Percentiles rank a stretch among this genome's conserved stretches.
phyloP scores from a whole-genome alignment of 2,113 vertebrate genomes.

The Anser cygnoides region DNA sequence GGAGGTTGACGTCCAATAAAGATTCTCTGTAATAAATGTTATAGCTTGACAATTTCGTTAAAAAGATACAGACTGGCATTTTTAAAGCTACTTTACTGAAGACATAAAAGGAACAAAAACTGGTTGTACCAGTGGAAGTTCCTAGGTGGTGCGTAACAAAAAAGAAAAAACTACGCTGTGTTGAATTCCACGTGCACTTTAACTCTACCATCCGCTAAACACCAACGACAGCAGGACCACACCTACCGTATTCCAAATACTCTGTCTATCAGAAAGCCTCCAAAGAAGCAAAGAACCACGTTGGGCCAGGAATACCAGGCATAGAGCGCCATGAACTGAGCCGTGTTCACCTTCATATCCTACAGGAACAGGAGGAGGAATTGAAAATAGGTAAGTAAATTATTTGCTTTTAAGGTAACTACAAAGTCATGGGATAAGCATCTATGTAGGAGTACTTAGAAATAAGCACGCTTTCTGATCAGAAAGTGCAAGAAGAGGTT shows the following conservation, averaged over 20 bases:
- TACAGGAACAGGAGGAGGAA: neutral
- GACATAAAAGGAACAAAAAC: neutral
- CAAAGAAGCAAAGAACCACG: conserved; percentile 94
- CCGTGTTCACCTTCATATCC: conserved; percentile 92
- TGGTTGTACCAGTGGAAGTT: accelerated
- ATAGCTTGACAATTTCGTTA: neutral
- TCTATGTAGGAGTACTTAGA: accelerated
- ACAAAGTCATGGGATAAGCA: accelerated
- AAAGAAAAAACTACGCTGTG: neutral
- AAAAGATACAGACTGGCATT: accelerated
- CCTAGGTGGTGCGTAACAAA: accelerated
- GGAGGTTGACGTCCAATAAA: accelerated
- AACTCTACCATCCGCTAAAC: accelerated
- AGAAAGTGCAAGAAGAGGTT: neutral
- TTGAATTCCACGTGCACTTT: accelerated
- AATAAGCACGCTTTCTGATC: accelerated
- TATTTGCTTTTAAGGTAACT: accelerated
- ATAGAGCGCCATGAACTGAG: conserved; percentile 93
- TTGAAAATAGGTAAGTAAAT: accelerated
- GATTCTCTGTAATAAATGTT: accelerated
- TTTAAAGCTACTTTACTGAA: neutral
- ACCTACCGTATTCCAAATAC: conserved; percentile 93
- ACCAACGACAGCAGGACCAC: accelerated
- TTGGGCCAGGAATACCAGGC: conserved; percentile 99
- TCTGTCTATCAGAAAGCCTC: conserved; percentile 93